Evolutionary conservation across 2,888 invertebrate species (phyloP), one percentile per base, ranked within the genome.

Genomic region (Eretmocerus hayati): DNA sequence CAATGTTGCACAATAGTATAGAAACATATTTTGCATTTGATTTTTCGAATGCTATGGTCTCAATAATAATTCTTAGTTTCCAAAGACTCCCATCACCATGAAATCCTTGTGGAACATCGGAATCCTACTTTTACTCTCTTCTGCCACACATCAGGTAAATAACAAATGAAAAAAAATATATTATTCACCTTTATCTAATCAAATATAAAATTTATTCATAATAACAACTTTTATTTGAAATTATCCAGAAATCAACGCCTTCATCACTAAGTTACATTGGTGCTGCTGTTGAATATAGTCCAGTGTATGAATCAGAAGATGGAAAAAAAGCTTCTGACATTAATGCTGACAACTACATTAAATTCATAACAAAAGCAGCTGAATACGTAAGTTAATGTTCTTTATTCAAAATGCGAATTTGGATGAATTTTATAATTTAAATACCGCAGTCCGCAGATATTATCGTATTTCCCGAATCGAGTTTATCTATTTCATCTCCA

Each of bases 391-490:
- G 49, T n/a, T n/a, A n/a, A n/a, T n/a, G n/a, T n/a, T n/a, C n/a
- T n/a, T n/a, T n/a, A n/a, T n/a, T n/a, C n/a, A n/a, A n/a, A n/a
- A 20, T 26, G 15, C 19, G 26, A 26, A 15, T 38, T 38, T 11
- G 9, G 26, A 26, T 23, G 23, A 15, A 39, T 37, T 20, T 5
- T 8, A 18, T 8, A 9, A 36, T 9, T 5, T 5, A 8, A 3
- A n/a, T n/a, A n/a, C 16, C 40, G n/a, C 60, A 79, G 79, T 63
- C 65, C 9, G 75, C 67, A 0, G 77, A 80, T 53, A 78, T 81
- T 16, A 65, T 80, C 18, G 77, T 80, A 9, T 79, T 80, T 54
- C 80, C 81, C 0, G 80, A 80, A 63, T 59, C 54, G 35, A 67
- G 66, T 6, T 22, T 70, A 47, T 61, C 67, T 5, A 55, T 36